Conservation (phyloP, 2,888 invertebrate genomes). For the Tiliacea aurago region DNA sequence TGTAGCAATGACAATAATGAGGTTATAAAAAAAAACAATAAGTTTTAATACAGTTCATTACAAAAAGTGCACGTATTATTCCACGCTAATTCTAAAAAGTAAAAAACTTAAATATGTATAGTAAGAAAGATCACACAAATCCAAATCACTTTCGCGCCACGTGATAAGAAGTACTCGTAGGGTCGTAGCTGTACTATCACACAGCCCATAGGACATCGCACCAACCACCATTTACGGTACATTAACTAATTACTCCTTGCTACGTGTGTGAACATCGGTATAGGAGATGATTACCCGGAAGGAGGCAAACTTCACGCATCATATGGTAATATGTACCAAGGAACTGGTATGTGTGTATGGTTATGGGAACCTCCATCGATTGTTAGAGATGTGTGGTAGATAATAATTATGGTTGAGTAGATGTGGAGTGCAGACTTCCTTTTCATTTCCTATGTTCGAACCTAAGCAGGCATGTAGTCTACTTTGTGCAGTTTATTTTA, state of each 20-base stretch:
- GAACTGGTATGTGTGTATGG: conserved; percentile 14
- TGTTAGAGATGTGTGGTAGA: background rate
- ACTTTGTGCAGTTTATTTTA: background rate
- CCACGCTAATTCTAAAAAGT: background rate
- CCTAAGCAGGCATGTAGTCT: too few species aligned
- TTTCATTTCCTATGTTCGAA: background rate
- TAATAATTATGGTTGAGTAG: background rate
- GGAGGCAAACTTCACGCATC: conserved; percentile 19
- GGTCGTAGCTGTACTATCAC: too few species aligned
- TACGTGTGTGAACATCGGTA: conserved; percentile 43
- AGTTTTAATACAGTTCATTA: background rate
- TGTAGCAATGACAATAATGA: too few species aligned
- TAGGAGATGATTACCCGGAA: conserved; percentile 23
- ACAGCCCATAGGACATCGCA: background rate
- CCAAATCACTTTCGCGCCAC: background rate
- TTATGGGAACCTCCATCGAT: background rate
- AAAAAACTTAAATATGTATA: background rate
- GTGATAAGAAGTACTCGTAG: too few species aligned
- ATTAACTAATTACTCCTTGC: conserved; percentile 19
- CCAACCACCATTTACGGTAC: conserved; percentile 13
- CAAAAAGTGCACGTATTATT: background rate
- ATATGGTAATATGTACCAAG: conserved; percentile 26
- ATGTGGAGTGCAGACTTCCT: background rate
- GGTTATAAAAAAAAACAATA: too few species aligned
- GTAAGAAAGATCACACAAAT: background rate